phyloP scores from a whole-genome alignment of 1,140 invertebrate genomes.

The Chironomus striatipennis region DNA sequence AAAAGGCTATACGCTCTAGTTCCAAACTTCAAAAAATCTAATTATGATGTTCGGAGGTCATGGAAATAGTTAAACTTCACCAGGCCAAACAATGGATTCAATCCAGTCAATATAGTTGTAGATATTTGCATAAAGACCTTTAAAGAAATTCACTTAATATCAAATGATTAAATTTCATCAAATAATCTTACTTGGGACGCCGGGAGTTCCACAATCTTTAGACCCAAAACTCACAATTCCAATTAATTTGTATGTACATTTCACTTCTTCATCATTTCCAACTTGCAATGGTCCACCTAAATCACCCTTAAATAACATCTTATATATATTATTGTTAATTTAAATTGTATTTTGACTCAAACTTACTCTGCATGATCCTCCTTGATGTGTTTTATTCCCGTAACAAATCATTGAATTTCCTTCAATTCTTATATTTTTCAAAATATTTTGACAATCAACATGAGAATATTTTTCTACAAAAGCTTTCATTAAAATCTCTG shows the following conservation, averaged over 20 bases:
- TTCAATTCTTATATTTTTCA: background rate
- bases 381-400: background rate
- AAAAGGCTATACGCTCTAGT: too few species aligned
- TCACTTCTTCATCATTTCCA: slow-evolving; percentile 29
- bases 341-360: too few species aligned
- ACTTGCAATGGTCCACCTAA: slow-evolving; percentile 34
- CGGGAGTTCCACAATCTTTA: slow-evolving; percentile 29
- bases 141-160: slow-evolving; percentile 17
- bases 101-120: slow-evolving; percentile 35
- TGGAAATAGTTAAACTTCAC: too few species aligned
- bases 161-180: too few species aligned
- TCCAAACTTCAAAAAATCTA: too few species aligned
- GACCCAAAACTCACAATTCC: slow-evolving; percentile 34
- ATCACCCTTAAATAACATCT: too few species aligned
- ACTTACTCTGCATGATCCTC: background rate
- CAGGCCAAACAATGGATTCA: slow-evolving; percentile 36
- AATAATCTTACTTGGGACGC: slow-evolving; percentile 25
- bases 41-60: too few species aligned
- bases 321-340: too few species aligned
- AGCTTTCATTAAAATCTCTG: background rate
- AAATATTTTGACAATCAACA: background rate
- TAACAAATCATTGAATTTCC: background rate
- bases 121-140: slow-evolving; percentile 35
- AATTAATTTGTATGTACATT: slow-evolving; percentile 32
- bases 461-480: background rate